phyloP scores from a whole-genome alignment of 2,113 vertebrate genomes.

The Rousettus leschenaultii region DNA sequence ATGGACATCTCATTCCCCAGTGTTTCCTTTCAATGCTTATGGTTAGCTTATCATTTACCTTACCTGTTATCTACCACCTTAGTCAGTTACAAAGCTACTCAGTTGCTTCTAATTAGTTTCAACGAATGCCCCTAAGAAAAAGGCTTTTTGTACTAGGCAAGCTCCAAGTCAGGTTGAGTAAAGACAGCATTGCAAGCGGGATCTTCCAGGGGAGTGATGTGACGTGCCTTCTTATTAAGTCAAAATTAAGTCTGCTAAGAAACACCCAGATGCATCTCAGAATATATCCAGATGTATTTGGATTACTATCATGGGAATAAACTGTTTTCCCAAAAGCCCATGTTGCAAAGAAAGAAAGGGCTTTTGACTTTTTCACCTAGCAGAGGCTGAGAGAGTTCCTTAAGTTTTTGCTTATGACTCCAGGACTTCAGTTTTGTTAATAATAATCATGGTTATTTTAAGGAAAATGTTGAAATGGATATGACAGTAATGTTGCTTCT shows the following conservation, averaged over 20 bases:
- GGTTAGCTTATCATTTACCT: not conserved
- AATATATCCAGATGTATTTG: not conserved
- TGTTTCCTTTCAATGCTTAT: not conserved
- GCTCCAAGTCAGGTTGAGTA: not conserved
- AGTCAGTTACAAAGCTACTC: not conserved
- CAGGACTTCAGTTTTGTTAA: not conserved
- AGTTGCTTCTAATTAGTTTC: not conserved
- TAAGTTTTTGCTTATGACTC: not conserved
- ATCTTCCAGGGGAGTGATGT: not conserved
- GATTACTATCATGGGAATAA: not conserved
- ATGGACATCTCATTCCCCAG: not conserved
- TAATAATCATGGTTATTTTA: not conserved
- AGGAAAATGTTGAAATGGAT: not conserved
- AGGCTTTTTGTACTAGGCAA: not conserved
- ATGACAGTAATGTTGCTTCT: not conserved
- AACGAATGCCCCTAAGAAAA: not conserved
- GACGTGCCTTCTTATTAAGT: not conserved
- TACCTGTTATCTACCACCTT: not conserved
- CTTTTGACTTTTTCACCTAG: not conserved
- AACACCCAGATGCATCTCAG: not conserved
- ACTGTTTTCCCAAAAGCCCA: not conserved
- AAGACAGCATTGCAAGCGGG: not conserved
- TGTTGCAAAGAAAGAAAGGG: not conserved
- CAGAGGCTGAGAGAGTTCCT: not conserved
- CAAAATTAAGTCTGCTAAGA: constrained; percentile 16